A percentile compares a stretch with the other conserved stretches of the same genome.
These are phyloP conservation scores for Nebria ingens DNA, from an alignment of 1,140 invertebrate genomes.

Conservation along the genomic window DNA sequence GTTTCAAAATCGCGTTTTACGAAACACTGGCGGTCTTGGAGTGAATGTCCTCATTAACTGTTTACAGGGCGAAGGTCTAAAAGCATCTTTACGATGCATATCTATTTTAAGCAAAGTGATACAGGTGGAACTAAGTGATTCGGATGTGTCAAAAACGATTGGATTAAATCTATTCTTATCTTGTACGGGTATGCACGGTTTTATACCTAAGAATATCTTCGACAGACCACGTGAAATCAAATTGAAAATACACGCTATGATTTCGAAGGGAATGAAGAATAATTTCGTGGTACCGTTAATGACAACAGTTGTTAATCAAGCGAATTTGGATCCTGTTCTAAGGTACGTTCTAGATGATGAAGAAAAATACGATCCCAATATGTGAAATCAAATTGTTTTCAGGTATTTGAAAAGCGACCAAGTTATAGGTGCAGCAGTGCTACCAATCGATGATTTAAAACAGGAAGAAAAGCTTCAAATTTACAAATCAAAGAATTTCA, in stretches of 20 bases:
- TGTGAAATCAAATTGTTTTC: neutral
- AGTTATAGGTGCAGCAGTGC: neutral
- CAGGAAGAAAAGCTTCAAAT: neutral
- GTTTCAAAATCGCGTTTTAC: conserved; percentile 45
- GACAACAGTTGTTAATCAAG: conserved; percentile 24
- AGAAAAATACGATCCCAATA: neutral
- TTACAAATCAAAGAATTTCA: neutral
- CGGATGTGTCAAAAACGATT: conserved; percentile 49
- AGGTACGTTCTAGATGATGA: conserved; percentile 14
- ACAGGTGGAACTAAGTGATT: conserved; percentile 63
- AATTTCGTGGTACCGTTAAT: conserved; percentile 22
- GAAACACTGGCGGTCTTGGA: conserved; percentile 36
- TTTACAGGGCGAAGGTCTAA: conserved; percentile 49
- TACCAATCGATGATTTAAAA: neutral
- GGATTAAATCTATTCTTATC: conserved; percentile 49
- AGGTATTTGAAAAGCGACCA: neutral
- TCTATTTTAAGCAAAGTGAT: conserved; percentile 54
- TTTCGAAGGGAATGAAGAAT: conserved; percentile 23
- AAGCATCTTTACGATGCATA: conserved; percentile 50
- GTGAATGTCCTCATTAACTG: conserved; percentile 56
- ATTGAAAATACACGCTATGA: conserved; percentile 19
- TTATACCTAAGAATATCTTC: conserved; percentile 25
- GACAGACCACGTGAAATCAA: conserved; percentile 23
- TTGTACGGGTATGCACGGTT: conserved; percentile 25
- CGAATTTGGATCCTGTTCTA: conserved; percentile 23